phyloP scores from a whole-genome alignment of 2,888 invertebrate species.

The Agonopterix subpropinquella region DNA sequence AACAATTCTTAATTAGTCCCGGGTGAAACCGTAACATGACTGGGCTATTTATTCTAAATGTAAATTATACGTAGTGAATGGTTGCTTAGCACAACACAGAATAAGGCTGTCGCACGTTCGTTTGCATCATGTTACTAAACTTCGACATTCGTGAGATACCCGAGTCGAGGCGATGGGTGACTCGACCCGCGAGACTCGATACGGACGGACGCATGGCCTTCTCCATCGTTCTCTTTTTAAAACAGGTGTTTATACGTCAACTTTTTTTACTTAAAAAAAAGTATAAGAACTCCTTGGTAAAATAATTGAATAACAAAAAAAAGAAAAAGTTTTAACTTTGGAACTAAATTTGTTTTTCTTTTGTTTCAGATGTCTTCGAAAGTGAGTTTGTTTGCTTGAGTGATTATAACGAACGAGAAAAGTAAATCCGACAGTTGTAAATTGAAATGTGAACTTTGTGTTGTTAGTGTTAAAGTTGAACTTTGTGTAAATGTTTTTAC shows the following conservation, averaged over 20 bases:
- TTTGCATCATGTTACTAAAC: slow-evolving; percentile 56
- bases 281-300: background rate
- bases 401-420: slow-evolving; percentile 41
- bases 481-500: slow-evolving; percentile 40
- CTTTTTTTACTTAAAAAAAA: slow-evolving; percentile 8
- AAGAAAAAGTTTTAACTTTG: slow-evolving; percentile 8
- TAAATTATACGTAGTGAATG: slow-evolving; percentile 1
- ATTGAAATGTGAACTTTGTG: slow-evolving; percentile 70
- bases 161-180: slow-evolving; percentile 42
- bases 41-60: no score
- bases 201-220: slow-evolving; percentile 49
- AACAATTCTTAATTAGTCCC: no score
- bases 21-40: no score
- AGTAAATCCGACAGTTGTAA: slow-evolving; percentile 31
- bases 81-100: slow-evolving; percentile 7
- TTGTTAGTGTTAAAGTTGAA: slow-evolving; percentile 54
- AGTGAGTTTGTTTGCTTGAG: slow-evolving; percentile 52
- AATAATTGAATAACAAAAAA: background rate
- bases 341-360: slow-evolving; percentile 35
- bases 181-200: slow-evolving; percentile 48
- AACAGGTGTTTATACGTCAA: slow-evolving; percentile 29
- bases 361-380: slow-evolving; percentile 69
- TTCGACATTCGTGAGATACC: slow-evolving; percentile 48
- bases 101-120: slow-evolving; percentile 23
- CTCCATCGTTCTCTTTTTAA: slow-evolving; percentile 22